Evolutionary conservation across 2,113 vertebrate species (phyloP).

Genomic region (Labeo rohita): DNA sequence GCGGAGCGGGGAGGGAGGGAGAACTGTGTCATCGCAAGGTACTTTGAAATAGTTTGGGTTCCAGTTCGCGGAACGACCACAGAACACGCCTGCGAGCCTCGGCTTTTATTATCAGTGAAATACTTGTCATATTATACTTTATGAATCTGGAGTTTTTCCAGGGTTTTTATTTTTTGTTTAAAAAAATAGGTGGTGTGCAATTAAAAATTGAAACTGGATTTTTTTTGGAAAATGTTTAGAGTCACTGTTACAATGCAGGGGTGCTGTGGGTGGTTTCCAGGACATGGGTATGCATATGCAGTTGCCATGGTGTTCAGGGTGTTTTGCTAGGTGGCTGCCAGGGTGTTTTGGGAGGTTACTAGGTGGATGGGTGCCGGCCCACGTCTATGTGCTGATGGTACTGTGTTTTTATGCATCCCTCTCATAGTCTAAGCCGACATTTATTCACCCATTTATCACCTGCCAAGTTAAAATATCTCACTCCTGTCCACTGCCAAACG

Average conservation of each 20-base stretch:
- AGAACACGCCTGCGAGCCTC: background rate
- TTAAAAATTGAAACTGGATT: background rate
- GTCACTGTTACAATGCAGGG: background rate
- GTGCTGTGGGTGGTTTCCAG: background rate
- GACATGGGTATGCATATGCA: no score
- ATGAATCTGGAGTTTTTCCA: background rate
- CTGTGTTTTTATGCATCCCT: background rate
- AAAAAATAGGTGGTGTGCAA: background rate
- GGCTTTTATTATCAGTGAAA: background rate
- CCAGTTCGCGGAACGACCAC: background rate
- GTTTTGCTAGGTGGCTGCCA: background rate
- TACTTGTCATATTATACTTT: background rate
- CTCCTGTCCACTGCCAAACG: background rate
- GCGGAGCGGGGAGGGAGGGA: background rate
- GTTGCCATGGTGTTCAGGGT: background rate
- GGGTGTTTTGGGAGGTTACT: background rate
- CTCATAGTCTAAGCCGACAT: background rate
- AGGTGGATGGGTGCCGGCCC: background rate
- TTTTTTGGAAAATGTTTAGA: background rate
- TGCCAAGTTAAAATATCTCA: background rate
- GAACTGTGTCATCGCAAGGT: background rate
- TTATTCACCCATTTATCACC: background rate
- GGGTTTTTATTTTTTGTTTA: no score
- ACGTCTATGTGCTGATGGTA: background rate
- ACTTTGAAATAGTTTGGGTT: conserved; percentile 39